Base-by-base conservation (phyloP, 2,797 vertebrate genomes). In the Eospalax fontanierii region DNA sequence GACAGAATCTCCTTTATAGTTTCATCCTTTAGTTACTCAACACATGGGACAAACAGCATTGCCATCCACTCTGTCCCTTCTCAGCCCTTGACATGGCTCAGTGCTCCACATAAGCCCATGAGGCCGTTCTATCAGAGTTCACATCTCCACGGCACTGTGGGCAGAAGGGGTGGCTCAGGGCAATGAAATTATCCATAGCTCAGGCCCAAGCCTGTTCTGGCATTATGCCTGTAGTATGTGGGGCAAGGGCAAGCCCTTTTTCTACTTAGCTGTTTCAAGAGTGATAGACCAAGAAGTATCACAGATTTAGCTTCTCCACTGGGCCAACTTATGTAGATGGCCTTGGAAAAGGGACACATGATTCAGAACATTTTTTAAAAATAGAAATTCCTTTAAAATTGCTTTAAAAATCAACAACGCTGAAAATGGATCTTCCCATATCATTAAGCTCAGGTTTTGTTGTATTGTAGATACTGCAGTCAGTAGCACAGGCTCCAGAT, bases 341-440 rank as follows among this genome's bases (percentile, higher is more conserved):
- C 66, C 19, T 61, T 10, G 59, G 84, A 61, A 74, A 33, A 28
- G 30, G 3, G 35, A 9, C 26, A 35, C 63, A 82, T 30, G 70
- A 73, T 65, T 26, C 16, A 71, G 46, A 38, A 8, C 40, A 87
- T 40, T 40, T 87, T 66, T 87, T 38, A 35, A 35, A 73, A 87
- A 94, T 59, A 91, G 70, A 19, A 54, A 87, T 80, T 87, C 9
- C 81, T 87, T 96, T 95, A 61, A 71, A 76, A 33, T 89, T 75
- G 43, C 59, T 91, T 95, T 83, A 76, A 35, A 70, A 59, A 74
- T 5, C 35, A 40, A 38, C 3, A 4, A 26, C 16, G 30, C 65
- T 89, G 26, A 93, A 94, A 94, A 94, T 10, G 21, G 54, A 75
- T 43, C 54, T 30, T 81, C 6, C 12, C 21, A 2, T 22, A 21